A percentile compares a stretch with the other conserved stretches of the same genome.
Conservation (phyloP, 2,888 invertebrate species). For the Mythimna lalbum region DNA sequence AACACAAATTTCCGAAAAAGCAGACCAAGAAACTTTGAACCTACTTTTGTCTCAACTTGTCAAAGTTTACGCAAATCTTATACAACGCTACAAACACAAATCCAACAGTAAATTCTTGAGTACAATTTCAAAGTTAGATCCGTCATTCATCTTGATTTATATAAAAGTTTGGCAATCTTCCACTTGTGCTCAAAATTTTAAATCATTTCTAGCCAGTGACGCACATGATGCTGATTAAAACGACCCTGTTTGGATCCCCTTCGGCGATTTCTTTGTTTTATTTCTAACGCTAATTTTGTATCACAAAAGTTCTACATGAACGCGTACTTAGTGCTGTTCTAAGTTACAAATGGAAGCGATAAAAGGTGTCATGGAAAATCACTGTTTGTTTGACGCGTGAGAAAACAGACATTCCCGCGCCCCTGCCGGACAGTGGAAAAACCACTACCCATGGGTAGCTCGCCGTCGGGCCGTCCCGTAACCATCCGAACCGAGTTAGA, state of each 20-base stretch:
- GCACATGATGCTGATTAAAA: slow-evolving; percentile 69
- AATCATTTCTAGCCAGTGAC: slow-evolving; percentile 52
- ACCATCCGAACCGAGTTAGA: no score
- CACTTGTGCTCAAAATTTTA: slow-evolving; percentile 49
- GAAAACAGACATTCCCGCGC: no score
- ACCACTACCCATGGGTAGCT: no score
- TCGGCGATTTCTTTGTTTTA: slow-evolving; percentile 77
- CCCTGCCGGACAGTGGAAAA: no score
- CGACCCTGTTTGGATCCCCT: slow-evolving; percentile 62
- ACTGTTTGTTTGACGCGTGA: no score
- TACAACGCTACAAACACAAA: slow-evolving; percentile 12
- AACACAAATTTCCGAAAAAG: neutral
- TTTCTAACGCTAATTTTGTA: slow-evolving; percentile 80
- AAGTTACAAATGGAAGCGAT: slow-evolving; percentile 27
- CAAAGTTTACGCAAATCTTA: slow-evolving; percentile 7
- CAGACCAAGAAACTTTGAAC: neutral
- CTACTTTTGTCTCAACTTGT: neutral
- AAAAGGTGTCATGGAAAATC: no score
- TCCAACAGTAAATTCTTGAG: slow-evolving; percentile 19
- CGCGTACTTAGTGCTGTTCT: slow-evolving; percentile 63
- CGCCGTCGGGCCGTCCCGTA: no score
- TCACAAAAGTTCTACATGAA: slow-evolving; percentile 77
- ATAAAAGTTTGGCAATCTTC: slow-evolving; percentile 52
- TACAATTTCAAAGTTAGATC: slow-evolving; percentile 41
- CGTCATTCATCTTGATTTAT: slow-evolving; percentile 43